Evolutionary conservation across 2,888 invertebrate genomes (phyloP).

Genomic region (Teleiodes luculella): DNA sequence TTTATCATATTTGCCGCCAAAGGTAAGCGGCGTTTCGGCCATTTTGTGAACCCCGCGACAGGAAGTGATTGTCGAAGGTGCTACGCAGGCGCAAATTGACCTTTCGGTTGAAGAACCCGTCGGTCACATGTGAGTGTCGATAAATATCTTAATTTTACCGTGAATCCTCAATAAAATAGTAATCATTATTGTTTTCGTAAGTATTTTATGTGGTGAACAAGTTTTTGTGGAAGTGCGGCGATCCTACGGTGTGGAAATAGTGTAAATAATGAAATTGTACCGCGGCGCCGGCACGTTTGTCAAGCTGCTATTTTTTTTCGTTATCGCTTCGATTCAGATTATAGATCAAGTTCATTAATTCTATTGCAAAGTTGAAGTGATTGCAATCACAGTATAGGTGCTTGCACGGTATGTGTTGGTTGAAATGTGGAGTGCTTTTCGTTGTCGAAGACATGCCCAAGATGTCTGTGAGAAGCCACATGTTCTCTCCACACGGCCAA

Average conservation of each 20-base stretch:
- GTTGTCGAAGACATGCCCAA: slow-evolving; percentile 52
- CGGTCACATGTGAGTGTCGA: slow-evolving; percentile 93
- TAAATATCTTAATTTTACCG: slow-evolving; percentile 77
- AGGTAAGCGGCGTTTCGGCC: slow-evolving; percentile 49
- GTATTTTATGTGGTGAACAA: slow-evolving; percentile 69
- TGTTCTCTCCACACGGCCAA: slow-evolving; percentile 59
- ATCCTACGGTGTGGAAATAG: slow-evolving; percentile 60
- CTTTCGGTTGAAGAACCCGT: slow-evolving; percentile 93
- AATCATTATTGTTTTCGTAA: slow-evolving; percentile 70
- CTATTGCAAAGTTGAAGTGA: slow-evolving; percentile 33
- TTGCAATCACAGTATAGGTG: slow-evolving; percentile 38
- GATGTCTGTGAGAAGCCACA: slow-evolving; percentile 69
- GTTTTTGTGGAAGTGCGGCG: slow-evolving; percentile 58
- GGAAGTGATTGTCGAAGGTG: slow-evolving; percentile 78
- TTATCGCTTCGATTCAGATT: slow-evolving; percentile 43
- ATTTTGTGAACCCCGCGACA: slow-evolving; percentile 75
- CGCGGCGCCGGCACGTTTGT: slow-evolving; percentile 75
- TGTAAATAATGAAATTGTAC: slow-evolving; percentile 60
- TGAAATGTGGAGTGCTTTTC: slow-evolving; percentile 42
- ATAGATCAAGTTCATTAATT: slow-evolving; percentile 46
- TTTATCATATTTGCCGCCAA: slow-evolving; percentile 58
- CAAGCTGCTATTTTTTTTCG: slow-evolving; percentile 63
- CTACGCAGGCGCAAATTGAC: slow-evolving; percentile 85
- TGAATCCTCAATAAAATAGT: slow-evolving; percentile 64
- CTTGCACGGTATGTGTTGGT: slow-evolving; percentile 43